Base-by-base conservation (phyloP, 2,113 vertebrate species). In the Archocentrus centrarchus region DNA sequence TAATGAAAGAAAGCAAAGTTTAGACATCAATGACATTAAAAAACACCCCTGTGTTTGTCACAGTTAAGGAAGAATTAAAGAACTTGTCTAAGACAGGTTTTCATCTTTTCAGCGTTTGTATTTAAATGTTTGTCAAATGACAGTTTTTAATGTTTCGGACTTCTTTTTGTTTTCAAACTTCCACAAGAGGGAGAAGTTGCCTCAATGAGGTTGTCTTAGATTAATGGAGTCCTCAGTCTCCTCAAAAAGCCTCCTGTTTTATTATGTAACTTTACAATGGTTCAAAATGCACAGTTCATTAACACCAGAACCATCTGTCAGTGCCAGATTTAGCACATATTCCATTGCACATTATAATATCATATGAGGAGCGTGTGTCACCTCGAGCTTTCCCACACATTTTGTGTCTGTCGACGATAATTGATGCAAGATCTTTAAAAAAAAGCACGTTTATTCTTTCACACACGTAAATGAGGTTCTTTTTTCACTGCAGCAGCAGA, bases 161-260 rank as follows among this genome's bases (percentile, higher is more conserved):
- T 35, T 30, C 55, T n/a, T 27, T 82, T 39, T 63, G 57, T 14
- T 3, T 18, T 41, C 3, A 77, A 61, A 59, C 35, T 41, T 81
- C 88, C 92, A 89, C 85, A 32, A 87, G 91, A 83, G 87, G 88
- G 89, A 88, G 85, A 60, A 61, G 58, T 86, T 63, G 41, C 50
- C 77, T 62, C 39, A 41, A 1, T 27, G 10, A 59, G 27, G 41
- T 1, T 59, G 18, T 58, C 32, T 62, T 35, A 1, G 1, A 58
- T 17, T 80, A 1, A 30, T 27, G 41, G 35, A 60, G 44, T n/a
- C 62, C 22, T 22, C 27, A 66, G 22, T 37, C 39, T 50, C 15
- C 57, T 55, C 37, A 75, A 55, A 66, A 60, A 58, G 20, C 30
- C 2, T 39, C 64, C 27, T 77, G 58, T 63, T 66, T 24, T 78